Evolutionary conservation across 2,888 invertebrate species (phyloP), one percentile per base, ranked within the genome.

Genomic region (Platycnemis pennipes): DNA sequence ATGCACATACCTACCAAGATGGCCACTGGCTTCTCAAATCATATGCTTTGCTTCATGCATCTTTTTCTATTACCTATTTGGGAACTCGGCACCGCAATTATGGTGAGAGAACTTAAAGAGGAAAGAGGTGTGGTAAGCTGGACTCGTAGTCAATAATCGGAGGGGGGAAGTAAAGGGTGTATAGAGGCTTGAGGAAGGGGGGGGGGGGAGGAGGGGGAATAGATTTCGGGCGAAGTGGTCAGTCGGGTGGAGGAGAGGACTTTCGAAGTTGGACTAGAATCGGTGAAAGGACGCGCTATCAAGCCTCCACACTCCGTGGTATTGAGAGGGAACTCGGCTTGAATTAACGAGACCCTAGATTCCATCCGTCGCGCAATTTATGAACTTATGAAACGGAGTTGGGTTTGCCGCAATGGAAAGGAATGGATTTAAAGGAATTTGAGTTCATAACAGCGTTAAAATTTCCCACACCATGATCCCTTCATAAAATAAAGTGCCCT

Each of bases 71-170:
- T 31, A 69, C 31, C 69, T 26, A 26, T 69, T 69, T 69, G 26
- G 31, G 26, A n/a, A 69, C 69, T 26, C 26, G 26, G 69, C 69
- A n/a, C n/a, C n/a, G n/a, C n/a, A n/a, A n/a, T n/a, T n/a, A n/a
- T n/a, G n/a, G n/a, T n/a, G n/a, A n/a, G n/a, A n/a, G n/a, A n/a
- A n/a, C n/a, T n/a, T n/a, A n/a, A n/a, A n/a, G 8, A 37, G 16
- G 88, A 37, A 49, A 26, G 88, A 88, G 88, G 49, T 8, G 49
- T 53, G 31, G 49, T 88, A 49, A 63, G 56, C 26, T 63, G 63
- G 63, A 63, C 63, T 63, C 8, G 26, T 26, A n/a, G 63, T 63
- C 26, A 63, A 63, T 26, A 26, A n/a, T 16, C 16, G 44, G 86
- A 5, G 37, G 86, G 42, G 2, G 86, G 86, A 16, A 37, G 37